Conservation (phyloP, 2,797 vertebrate species). For the Coluber constrictor region DNA sequence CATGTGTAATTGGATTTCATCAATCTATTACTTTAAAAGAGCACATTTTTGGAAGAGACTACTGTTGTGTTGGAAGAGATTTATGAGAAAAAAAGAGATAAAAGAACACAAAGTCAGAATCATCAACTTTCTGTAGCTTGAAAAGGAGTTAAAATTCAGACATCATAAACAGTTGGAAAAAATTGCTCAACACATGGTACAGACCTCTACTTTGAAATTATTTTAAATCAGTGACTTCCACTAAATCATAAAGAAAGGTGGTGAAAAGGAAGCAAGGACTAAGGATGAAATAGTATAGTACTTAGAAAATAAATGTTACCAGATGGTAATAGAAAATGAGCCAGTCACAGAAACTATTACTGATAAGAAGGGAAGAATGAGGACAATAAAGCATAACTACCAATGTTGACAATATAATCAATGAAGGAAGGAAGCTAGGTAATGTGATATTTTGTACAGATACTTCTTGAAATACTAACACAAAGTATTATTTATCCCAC, state of each 20-base stretch:
- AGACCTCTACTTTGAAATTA: background rate
- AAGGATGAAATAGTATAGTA: background rate
- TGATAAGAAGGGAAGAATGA: background rate
- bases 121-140: background rate
- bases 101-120: background rate
- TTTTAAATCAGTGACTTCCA: background rate
- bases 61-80: background rate
- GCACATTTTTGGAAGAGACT: background rate
- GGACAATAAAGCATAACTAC: background rate
- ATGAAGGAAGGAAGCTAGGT: background rate
- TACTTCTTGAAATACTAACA: background rate
- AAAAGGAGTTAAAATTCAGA: background rate
- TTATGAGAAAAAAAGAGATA: background rate
- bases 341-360: background rate
- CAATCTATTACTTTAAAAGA: background rate
- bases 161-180: background rate
- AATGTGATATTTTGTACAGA: background rate
- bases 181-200: background rate
- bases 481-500: background rate
- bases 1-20: background rate
- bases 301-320: background rate
- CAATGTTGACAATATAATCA: background rate
- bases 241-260: background rate
- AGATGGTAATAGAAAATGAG: background rate
- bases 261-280: background rate